Evolutionary conservation across 2,113 vertebrate genomes (phyloP).

Genomic region (Plotosus lineatus): DNA sequence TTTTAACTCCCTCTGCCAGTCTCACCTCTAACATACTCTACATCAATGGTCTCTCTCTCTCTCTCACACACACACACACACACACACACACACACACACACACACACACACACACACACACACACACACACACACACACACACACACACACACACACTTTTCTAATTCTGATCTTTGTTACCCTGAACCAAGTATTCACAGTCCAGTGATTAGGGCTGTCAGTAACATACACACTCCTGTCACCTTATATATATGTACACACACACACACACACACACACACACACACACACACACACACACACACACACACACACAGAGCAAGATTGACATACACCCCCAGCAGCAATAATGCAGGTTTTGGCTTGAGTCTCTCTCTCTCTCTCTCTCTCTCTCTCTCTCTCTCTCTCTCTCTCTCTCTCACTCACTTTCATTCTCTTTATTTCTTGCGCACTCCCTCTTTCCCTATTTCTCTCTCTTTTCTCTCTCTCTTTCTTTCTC

Average conservation of each 20-base stretch:
- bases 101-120: neutral
- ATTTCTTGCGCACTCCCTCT: neutral
- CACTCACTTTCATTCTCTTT: neutral
- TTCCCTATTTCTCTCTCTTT: neutral
- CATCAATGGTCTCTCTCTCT: no score
- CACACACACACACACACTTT: constrained; percentile 4
- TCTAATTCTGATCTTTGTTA: neutral
- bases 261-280: neutral
- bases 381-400: neutral
- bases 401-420: neutral
- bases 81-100: neutral
- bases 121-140: constrained; percentile 9
- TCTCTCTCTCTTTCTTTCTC: neutral
- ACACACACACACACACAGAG: neutral
- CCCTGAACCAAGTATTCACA: neutral
- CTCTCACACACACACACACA: neutral
- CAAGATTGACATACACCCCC: constrained; percentile 27
- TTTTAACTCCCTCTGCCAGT: neutral
- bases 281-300: constrained; percentile 4
- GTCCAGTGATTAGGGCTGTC: constrained; percentile 4
- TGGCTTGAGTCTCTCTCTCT: neutral
- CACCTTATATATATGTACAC: neutral
- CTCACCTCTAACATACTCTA: no score
- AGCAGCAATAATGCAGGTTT: neutral
- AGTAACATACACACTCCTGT: constrained; percentile 2